Base-by-base conservation (phyloP, 2,113 vertebrate species). In the Platichthys flesus region DNA sequence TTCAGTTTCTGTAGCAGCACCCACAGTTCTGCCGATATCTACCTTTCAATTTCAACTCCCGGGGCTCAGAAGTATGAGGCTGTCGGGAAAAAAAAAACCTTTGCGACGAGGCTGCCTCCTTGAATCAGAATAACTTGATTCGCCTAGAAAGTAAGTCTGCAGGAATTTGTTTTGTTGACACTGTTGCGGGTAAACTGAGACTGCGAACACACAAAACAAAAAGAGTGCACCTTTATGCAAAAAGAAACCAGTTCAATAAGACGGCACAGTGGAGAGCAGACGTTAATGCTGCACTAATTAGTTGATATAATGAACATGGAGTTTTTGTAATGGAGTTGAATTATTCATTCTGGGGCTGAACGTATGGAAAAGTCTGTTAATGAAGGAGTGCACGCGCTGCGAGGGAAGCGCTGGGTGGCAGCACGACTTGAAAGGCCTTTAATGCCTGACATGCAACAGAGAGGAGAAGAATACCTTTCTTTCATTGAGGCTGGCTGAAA, bases 401-500 rank as follows among this genome's bases (percentile, higher is more conserved):
- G 12, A 56, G 21, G 77, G 62, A 80, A 74, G 69, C 42, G 67
- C 15, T 35, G 21, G 69, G 77, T 76, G 70, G 83, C 71, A 71
- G 71, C 75, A 51, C 51, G 35, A 68, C 63, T 75, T 15, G 15
- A 74, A 76, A 71, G 42, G 37, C 64, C 63, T 87, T 80, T 84
- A 84, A 80, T 71, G 80, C 66, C 78, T 55, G 83, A 85, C 81
- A 67, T 71, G 67, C 61, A 40, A 74, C 70, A 74, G 82, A 62
- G 78, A 79, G 54, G 12, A 64, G 69, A 86, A 79, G 79, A 89
- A 85, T 73, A 66, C 1, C 56, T 74, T 81, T 81, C 76, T 86
- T 89, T 84, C 78, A 89, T 63, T 69, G 75, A 79, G 73, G 81
- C 72, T 15, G 55, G 67, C 63, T 52, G 55, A 81, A 89, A 86